Evolutionary conservation across 2,888 invertebrate genomes (phyloP), one percentile per base, ranked within the genome.

Genomic region (Oxycera nigricornis): DNA sequence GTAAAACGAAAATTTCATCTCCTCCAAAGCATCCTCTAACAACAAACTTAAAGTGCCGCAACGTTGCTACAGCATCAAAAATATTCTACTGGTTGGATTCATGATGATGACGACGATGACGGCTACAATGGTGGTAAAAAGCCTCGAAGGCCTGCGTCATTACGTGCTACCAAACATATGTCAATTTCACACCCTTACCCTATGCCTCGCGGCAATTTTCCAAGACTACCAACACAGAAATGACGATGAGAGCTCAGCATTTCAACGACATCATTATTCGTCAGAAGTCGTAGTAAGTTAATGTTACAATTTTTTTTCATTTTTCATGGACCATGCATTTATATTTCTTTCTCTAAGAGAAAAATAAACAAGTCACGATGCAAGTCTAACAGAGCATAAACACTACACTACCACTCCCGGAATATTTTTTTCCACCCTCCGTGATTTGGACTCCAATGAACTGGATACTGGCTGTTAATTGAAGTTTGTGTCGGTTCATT

Each of bases 121-220:
- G 65, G 41, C 39, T n/a, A 31, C 35, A 14, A 65, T 41, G 65
- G n/a, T 65, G 41, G 41, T 39, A 41, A 73, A 59, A 73, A 62
- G 73, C 73, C 73, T 73, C 26, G 20, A 46, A 73, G 73, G 73
- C 73, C 28, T 73, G 62, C 73, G 73, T 73, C 73, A 73, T 73
- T 73, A 73, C 55, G 70, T 62, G 62, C 61, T 39, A 26, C 46
- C 50, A 59, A 61, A 73, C 73, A 73, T 73, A 73, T 73, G 73
- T 73, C 73, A 50, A 73, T 73, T 73, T 73, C 73, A 62, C 73
- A 73, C 73, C 73, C 73, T 73, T 61, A 39, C 46, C 73, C 61
- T 31, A 73, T 73, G 59, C 28, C 73, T 31, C 20, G n/a, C 17
- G 70, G 70, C 17, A 22, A 30, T 52, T 70, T 52, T 20, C 22